A percentile compares a stretch with the other conserved stretches of the same genome.
Conservation (phyloP, 23 tunicate species). For the Diplosoma virens region DNA sequence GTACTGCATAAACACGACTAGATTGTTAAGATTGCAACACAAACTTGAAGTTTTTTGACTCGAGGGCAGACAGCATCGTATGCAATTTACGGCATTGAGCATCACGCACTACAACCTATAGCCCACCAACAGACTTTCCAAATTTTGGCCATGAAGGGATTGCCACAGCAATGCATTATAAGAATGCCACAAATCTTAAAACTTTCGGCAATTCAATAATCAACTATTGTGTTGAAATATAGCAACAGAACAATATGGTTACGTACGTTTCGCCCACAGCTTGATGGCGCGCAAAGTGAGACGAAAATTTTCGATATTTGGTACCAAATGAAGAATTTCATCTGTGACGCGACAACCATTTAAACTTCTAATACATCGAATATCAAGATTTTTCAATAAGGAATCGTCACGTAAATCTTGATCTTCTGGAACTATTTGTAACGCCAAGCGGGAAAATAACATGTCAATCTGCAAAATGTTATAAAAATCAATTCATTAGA, state of each 20-base stretch:
- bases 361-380: conserved; percentile 85
- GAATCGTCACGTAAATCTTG: conserved; percentile 72
- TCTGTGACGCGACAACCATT: conserved; percentile 95
- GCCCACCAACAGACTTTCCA: neutral
- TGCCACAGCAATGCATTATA: too few relatives aligned
- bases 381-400: conserved; percentile 81
- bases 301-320: conserved; percentile 80
- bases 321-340: conserved; percentile 88
- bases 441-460: conserved; percentile 87
- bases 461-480: conserved; percentile 85
- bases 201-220: too few relatives aligned
- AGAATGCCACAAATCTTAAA: too few relatives aligned
- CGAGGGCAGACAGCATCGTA: too few relatives aligned
- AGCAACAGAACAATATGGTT: neutral
- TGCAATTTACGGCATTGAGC: too few relatives aligned
- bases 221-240: too few relatives aligned
- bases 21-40: too few relatives aligned
- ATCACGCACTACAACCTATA: neutral
- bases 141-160: too few relatives aligned
- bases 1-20: too few relatives aligned
- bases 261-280: conserved; percentile 93
- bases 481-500: too few relatives aligned
- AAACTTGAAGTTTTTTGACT: too few relatives aligned
- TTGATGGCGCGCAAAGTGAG: conserved; percentile 82
- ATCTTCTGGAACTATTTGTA: conserved; percentile 67